phyloP scores from a whole-genome alignment of 1,140 invertebrate species.

The Delia radicum region DNA sequence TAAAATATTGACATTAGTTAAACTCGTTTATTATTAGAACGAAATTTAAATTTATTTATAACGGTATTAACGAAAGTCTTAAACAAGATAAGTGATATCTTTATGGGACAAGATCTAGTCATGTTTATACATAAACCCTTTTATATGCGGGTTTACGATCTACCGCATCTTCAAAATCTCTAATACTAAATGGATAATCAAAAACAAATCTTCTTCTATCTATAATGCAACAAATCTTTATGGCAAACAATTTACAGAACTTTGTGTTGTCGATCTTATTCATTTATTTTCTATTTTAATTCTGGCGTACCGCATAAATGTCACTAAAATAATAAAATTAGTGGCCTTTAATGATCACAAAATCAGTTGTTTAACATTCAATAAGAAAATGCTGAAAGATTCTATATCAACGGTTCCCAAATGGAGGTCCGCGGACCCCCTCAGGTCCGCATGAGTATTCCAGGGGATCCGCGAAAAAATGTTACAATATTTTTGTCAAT shows the following conservation, averaged over 20 bases:
- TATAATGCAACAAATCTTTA: background rate
- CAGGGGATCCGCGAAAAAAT: too few relatives aligned
- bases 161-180: background rate
- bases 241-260: background rate
- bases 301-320: conserved; percentile 33
- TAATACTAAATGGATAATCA: conserved; percentile 5
- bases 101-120: background rate
- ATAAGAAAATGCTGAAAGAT: too few relatives aligned
- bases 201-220: background rate
- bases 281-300: background rate
- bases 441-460: too few relatives aligned
- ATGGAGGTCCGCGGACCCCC: too few relatives aligned
- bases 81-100: background rate
- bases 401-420: too few relatives aligned
- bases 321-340: conserved; percentile 52
- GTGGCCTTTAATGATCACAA: conserved; percentile 28
- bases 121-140: too few relatives aligned
- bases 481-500: too few relatives aligned
- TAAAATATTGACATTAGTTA: too few relatives aligned
- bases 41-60: too few relatives aligned
- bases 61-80: background rate
- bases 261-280: background rate
- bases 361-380: background rate
- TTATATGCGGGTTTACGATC: background rate
- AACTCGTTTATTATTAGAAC: too few relatives aligned